These are phyloP conservation scores for Operophtera brumata DNA, from an alignment of 2,888 invertebrate genomes.

Conservation along the genomic window DNA sequence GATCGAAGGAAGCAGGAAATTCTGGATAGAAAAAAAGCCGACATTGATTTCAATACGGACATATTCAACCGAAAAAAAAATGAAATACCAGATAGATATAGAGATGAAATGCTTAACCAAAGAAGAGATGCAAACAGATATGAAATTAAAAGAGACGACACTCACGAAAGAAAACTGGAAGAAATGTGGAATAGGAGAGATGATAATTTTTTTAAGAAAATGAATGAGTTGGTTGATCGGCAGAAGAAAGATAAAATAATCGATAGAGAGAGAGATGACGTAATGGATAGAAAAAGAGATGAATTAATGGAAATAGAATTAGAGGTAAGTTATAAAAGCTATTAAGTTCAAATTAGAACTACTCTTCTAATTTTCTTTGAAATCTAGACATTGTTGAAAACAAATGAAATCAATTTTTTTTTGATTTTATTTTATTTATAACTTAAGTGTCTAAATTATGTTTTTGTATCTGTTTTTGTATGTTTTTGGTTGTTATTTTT, in stretches of 20 bases:
- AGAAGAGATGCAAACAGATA: neutral
- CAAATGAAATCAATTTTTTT: no score
- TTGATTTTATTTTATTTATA: no score
- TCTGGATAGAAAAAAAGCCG: neutral
- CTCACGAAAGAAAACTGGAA: neutral
- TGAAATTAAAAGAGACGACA: no score
- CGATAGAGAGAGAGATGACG: neutral
- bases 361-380: no score
- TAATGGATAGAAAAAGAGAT: constrained; percentile 6
- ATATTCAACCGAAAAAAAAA: neutral
- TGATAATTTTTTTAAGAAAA: neutral
- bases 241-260: no score
- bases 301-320: constrained; percentile 22
- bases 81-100: neutral
- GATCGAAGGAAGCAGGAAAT: neutral
- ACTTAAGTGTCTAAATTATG: no score
- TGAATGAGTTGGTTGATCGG: neutral
- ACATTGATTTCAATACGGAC: neutral
- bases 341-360: no score
- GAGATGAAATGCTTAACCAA: neutral
- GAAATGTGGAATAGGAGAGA: neutral
- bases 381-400: no score
- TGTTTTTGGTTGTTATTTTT: no score
- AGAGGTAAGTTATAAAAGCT: constrained; percentile 16
- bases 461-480: no score